A percentile compares a stretch with the other conserved stretches of the same genome.
Evolutionary conservation across 1,140 invertebrate species (phyloP).

Genomic region (Goniozus legneri): DNA sequence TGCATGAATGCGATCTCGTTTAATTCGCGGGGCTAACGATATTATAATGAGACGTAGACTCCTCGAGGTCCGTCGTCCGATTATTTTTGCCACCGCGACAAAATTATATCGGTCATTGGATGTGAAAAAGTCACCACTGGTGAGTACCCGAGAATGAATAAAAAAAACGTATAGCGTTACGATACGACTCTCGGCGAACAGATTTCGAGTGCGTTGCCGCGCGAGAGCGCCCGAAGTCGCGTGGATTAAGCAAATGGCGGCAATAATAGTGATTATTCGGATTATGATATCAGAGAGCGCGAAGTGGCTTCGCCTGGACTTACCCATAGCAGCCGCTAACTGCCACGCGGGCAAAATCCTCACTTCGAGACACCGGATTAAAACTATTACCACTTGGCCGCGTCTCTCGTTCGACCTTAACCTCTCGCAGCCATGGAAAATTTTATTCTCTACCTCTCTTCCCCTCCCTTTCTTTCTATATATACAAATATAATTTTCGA

Average conservation of each 20-base stretch:
- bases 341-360: slow-evolving; percentile 51
- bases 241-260: slow-evolving; percentile 54
- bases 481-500: too few relatives aligned
- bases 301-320: slow-evolving; percentile 48
- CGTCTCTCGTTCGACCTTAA: slow-evolving; percentile 9
- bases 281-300: slow-evolving; percentile 57
- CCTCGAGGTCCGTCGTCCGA: too few relatives aligned
- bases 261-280: slow-evolving; percentile 57
- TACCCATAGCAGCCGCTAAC: slow-evolving; percentile 48
- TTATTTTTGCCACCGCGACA: too few relatives aligned
- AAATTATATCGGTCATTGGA: too few relatives aligned
- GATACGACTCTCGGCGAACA: too few relatives aligned
- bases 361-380: slow-evolving; percentile 55
- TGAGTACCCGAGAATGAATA: too few relatives aligned
- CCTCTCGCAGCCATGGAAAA: slow-evolving; percentile 4
- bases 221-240: neutral
- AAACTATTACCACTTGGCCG: slow-evolving; percentile 51
- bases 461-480: neutral
- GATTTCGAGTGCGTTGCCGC: neutral
- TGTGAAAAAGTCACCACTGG: too few relatives aligned
- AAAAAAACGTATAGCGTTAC: too few relatives aligned
- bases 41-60: neutral
- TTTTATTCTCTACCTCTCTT: too few relatives aligned
- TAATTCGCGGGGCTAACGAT: neutral
- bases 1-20: neutral